A percentile compares a stretch with the other conserved stretches of the same genome.
These are phyloP conservation scores for Phenacoccus solenopsis DNA, from an alignment of 1,140 invertebrate species.

Conservation along the genomic window DNA sequence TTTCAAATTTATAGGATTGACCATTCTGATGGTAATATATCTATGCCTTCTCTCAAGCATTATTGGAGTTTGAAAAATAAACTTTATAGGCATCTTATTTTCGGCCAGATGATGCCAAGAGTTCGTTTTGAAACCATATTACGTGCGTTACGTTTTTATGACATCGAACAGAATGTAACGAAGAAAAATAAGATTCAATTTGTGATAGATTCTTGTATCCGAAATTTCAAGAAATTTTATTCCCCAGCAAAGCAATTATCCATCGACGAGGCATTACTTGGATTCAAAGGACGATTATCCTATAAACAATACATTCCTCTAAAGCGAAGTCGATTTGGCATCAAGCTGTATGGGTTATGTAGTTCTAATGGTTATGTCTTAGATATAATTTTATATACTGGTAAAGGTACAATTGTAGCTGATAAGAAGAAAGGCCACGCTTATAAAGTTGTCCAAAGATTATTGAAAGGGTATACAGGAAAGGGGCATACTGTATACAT, in stretches of 20 bases:
- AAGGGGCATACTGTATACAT: constrained; percentile 11
- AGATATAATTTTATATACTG: neutral
- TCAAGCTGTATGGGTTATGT: neutral
- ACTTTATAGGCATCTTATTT: neutral
- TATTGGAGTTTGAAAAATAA: neutral
- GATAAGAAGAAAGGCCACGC: neutral
- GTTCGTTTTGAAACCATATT: neutral
- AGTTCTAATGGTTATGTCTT: neutral
- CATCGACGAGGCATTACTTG: neutral
- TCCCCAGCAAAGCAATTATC: neutral
- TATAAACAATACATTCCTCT: neutral
- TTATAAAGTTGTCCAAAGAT: neutral
- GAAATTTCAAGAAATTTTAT: neutral
- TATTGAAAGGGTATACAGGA: neutral
- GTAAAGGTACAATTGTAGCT: neutral
- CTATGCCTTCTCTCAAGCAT: too few species aligned
- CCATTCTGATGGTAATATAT: too few species aligned
- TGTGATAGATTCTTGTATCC: neutral
- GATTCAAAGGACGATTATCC: neutral
- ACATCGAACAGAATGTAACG: neutral
- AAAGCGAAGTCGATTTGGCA: neutral
- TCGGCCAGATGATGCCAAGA: neutral
- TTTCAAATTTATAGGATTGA: too few species aligned
- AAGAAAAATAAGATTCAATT: neutral
- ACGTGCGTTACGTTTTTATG: neutral